Evolutionary conservation across 2,113 vertebrate species (phyloP).

Genomic region (Xenopus laevis): DNA sequence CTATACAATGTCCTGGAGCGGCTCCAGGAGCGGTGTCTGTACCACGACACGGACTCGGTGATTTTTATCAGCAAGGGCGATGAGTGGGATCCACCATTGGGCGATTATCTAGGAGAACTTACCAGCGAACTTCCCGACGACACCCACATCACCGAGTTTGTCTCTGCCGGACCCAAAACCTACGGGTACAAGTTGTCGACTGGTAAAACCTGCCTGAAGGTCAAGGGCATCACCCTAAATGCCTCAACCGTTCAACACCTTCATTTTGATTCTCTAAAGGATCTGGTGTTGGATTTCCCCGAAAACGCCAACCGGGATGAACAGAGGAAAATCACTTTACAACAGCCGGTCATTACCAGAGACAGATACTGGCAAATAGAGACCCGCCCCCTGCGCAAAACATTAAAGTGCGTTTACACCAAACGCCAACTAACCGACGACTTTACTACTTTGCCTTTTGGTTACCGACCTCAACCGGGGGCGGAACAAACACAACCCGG

Average conservation of each 20-base stretch:
- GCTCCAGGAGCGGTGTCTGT: background rate
- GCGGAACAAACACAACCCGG: too few relatives aligned
- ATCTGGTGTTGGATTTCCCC: slow-evolving; percentile 13
- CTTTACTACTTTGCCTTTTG: slow-evolving; percentile 7
- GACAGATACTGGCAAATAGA: slow-evolving; percentile 9
- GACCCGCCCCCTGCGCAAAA: background rate
- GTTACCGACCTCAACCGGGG: background rate
- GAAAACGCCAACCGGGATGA: background rate
- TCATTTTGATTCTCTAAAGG: slow-evolving; percentile 20
- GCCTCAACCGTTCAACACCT: background rate
- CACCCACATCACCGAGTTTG: slow-evolving; percentile 17
- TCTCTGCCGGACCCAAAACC: background rate
- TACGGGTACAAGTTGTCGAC: background rate
- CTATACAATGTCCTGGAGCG: slow-evolving; percentile 3
- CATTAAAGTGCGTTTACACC: slow-evolving; percentile 4
- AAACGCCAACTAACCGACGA: background rate
- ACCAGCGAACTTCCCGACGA: slow-evolving; percentile 4
- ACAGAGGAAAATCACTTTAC: too few relatives aligned
- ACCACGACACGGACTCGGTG: background rate
- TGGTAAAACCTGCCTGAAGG: background rate
- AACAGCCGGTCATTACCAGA: background rate
- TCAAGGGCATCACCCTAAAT: slow-evolving; percentile 15
- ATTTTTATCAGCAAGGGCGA: slow-evolving; percentile 8
- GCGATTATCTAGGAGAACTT: slow-evolving; percentile 3
- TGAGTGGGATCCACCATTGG: background rate